Evolutionary conservation across 2,888 invertebrate species (phyloP).

Genomic region (Conops quadrifasciatus): DNA sequence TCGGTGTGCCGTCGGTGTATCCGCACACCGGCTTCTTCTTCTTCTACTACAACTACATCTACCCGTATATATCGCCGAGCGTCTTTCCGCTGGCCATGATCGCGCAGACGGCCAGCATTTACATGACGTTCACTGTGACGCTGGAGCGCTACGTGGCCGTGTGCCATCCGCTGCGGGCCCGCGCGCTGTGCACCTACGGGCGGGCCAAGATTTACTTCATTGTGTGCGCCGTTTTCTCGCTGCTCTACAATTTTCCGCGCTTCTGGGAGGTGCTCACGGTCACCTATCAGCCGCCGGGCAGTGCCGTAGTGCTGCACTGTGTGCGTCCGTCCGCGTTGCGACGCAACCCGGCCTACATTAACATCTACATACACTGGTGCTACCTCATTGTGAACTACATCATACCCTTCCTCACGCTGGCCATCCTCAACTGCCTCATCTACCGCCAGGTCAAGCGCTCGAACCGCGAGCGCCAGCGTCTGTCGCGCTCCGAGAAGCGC

Average conservation of each 20-base stretch:
- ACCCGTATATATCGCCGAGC: slow-evolving; percentile 81
- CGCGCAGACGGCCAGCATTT: slow-evolving; percentile 93
- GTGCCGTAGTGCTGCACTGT: slow-evolving; percentile 74
- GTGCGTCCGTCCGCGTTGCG: slow-evolving; percentile 75
- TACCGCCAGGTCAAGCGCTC: slow-evolving; percentile 90
- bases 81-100: slow-evolving; percentile 86
- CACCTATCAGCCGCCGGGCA: slow-evolving; percentile 56
- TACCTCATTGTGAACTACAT: slow-evolving; percentile 94
- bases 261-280: slow-evolving; percentile 75
- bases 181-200: slow-evolving; percentile 90
- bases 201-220: slow-evolving; percentile 86
- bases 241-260: slow-evolving; percentile 86
- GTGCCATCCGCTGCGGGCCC: slow-evolving; percentile 87
- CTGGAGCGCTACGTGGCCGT: slow-evolving; percentile 95
- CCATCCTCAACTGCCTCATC: slow-evolving; percentile 90
- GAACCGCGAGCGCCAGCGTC: slow-evolving; percentile 86
- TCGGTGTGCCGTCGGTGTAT: slow-evolving; percentile 86
- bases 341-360: slow-evolving; percentile 77
- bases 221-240: slow-evolving; percentile 80
- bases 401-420: slow-evolving; percentile 87
- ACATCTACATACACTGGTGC: slow-evolving; percentile 92
- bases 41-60: slow-evolving; percentile 80
- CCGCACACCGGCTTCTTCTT: slow-evolving; percentile 81
- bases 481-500: slow-evolving; percentile 88
- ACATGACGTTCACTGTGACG: slow-evolving; percentile 88